A percentile compares a stretch with the other conserved stretches of the same genome.
Evolutionary conservation across 2,797 vertebrate species (phyloP).

Genomic region (Myotis pilosus): DNA sequence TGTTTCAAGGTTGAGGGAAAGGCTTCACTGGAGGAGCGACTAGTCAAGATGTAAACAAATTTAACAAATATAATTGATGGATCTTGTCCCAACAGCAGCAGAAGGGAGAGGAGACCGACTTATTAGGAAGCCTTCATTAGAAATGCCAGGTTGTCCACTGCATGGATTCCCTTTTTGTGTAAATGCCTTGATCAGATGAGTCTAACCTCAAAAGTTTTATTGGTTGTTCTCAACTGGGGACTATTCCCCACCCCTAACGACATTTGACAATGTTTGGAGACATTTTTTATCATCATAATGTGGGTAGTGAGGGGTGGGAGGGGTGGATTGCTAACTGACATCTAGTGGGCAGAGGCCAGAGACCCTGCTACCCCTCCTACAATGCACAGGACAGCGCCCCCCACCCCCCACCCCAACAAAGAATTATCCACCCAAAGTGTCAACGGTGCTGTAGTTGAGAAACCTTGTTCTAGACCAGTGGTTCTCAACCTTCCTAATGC

Average conservation of each 20-base stretch:
- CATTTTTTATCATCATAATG: neutral
- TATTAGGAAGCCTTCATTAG: neutral
- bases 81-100: neutral
- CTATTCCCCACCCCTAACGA: neutral
- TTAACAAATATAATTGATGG: neutral
- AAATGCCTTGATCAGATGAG: neutral
- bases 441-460: neutral
- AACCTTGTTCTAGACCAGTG: neutral
- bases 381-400: neutral
- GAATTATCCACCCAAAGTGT: neutral
- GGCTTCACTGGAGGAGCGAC: neutral
- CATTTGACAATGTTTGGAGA: neutral
- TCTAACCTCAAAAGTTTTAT: neutral
- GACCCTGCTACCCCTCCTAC: neutral
- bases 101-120: neutral
- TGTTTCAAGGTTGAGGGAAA: neutral
- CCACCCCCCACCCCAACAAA: neutral
- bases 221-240: neutral
- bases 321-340: neutral
- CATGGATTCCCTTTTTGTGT: neutral
- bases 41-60: neutral
- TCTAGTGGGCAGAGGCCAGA: neutral
- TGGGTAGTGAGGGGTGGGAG: neutral
- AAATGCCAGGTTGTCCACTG: neutral
- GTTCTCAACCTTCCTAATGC: too few species aligned